Evolutionary conservation across 2,888 invertebrate genomes (phyloP).

Genomic region (Saturnia pavonia): DNA sequence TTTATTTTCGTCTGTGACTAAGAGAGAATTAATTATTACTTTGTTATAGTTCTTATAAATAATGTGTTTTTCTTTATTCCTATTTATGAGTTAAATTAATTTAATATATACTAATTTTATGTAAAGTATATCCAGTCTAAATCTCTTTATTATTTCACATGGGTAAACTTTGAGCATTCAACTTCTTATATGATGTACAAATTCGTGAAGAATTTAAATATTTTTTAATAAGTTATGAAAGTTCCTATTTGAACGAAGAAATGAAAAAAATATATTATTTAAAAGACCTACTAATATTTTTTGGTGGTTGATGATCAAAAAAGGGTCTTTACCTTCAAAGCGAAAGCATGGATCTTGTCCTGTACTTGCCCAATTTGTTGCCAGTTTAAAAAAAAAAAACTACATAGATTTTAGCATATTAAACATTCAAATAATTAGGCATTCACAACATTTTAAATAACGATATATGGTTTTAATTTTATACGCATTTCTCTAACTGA

Average conservation of each 20-base stretch:
- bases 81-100: not conserved
- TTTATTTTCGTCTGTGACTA: conserved; percentile 10
- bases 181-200: not conserved
- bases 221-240: not conserved
- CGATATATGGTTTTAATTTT: conserved; percentile 1
- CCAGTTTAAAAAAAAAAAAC: too few species aligned
- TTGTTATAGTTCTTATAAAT: not conserved
- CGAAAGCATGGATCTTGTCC: too few species aligned
- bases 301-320: too few species aligned
- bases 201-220: too few species aligned
- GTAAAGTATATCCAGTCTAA: too few species aligned
- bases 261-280: not conserved
- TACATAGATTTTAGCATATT: too few species aligned
- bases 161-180: not conserved
- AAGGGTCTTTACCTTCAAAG: too few species aligned
- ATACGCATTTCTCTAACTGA: conserved; percentile 1
- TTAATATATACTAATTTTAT: too few species aligned
- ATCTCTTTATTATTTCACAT: too few species aligned
- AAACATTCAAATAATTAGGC: not conserved
- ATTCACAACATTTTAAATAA: not conserved
- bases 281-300: too few species aligned
- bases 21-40: conserved; percentile 4
- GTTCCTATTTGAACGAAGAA: not conserved
- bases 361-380: too few species aligned
- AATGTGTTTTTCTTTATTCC: not conserved